Percentiles rank a stretch among this genome's conserved stretches.
phyloP scores from a whole-genome alignment of 2,888 invertebrate species.

The Cremastinae sp. region DNA sequence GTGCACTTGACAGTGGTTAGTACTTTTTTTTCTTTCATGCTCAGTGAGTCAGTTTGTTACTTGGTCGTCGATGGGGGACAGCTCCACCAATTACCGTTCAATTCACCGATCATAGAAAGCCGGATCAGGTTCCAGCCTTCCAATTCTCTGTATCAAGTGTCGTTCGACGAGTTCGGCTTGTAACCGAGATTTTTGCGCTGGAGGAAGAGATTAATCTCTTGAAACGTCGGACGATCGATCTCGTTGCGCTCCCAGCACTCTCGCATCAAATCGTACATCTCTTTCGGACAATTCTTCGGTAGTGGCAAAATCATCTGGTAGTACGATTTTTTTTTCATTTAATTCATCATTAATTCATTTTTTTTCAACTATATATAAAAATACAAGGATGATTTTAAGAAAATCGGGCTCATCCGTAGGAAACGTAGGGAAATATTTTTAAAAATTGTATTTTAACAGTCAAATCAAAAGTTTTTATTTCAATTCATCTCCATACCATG shows the following conservation, averaged over 20 bases:
- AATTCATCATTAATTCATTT: too few species aligned
- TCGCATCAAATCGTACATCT: conserved; percentile 92
- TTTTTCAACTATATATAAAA: too few species aligned
- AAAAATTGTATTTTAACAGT: too few species aligned
- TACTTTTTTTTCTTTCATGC: neutral
- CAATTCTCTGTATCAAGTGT: conserved; percentile 78
- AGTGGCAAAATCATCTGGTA: conserved; percentile 83
- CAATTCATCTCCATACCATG: too few species aligned
- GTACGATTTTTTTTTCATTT: conserved; percentile 11
- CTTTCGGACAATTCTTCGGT: conserved; percentile 90
- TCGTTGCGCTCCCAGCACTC: conserved; percentile 94
- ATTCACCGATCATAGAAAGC: conserved; percentile 79
- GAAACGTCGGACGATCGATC: conserved; percentile 88
- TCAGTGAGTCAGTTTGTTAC: conserved; percentile 48
- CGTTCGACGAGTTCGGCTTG: conserved; percentile 73
- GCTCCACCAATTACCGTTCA: conserved; percentile 78
- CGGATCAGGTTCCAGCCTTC: conserved; percentile 78
- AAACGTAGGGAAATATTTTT: too few species aligned
- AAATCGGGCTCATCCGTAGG: too few species aligned
- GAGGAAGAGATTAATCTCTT: conserved; percentile 92
- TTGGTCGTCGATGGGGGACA: conserved; percentile 71
- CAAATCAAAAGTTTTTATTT: too few species aligned
- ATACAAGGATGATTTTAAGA: too few species aligned
- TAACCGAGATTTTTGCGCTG: conserved; percentile 88
- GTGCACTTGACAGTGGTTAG: neutral